Percentiles rank a stretch among this genome's conserved stretches.
Conservation (phyloP, 2,888 invertebrate genomes). For the Acheta domesticus region DNA sequence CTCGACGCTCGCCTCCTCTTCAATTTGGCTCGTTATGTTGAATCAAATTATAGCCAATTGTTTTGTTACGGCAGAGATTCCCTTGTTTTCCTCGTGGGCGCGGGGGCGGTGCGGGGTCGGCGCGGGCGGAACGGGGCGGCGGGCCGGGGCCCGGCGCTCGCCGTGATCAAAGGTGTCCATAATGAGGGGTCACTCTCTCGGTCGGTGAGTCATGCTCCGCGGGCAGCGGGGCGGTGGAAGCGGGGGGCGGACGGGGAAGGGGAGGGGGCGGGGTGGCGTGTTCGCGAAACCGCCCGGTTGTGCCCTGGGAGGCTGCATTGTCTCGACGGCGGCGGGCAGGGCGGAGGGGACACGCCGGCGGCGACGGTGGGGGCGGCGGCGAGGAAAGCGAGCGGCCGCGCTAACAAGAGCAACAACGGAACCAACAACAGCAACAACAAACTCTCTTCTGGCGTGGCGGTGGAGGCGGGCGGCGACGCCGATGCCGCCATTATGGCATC, state of each 20-base stretch:
- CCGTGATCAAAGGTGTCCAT: conserved; percentile 9
- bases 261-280: not conserved
- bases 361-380: not conserved
- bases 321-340: conserved; percentile 24
- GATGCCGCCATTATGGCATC: not conserved
- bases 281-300: conserved; percentile 26
- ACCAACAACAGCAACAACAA: not conserved
- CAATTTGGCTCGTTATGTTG: not conserved
- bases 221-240: not conserved
- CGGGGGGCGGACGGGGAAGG: not conserved
- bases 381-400: not conserved
- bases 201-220: not conserved
- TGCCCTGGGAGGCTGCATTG: conserved; percentile 27
- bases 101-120: not conserved
- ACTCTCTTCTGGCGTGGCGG: not conserved
- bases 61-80: conserved; percentile 4
- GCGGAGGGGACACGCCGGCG: not conserved
- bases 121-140: not conserved
- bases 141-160: not conserved
- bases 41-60: conserved; percentile 1
- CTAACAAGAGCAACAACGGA: not conserved
- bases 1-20: not conserved
- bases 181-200: not conserved
- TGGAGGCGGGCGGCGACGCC: not conserved
- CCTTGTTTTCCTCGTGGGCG: not conserved